Percentiles rank a stretch among this genome's conserved stretches.
Evolutionary conservation across 2,888 invertebrate genomes (phyloP).

Genomic region (Stegana nigrithorax): DNA sequence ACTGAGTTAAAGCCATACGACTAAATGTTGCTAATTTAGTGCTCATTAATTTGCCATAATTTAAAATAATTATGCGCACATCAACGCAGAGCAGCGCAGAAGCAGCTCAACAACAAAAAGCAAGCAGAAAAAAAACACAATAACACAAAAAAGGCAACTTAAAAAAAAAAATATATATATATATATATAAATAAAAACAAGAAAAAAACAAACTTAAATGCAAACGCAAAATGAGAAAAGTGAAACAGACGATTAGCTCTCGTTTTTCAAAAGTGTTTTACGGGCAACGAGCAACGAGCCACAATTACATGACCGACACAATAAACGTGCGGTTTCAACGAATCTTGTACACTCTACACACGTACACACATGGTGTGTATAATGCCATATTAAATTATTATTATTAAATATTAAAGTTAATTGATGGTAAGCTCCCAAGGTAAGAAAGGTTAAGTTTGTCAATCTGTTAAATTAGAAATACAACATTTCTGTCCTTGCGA

Average conservation of each 20-base stretch:
- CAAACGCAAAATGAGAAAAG: too few species aligned
- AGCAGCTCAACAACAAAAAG: not conserved
- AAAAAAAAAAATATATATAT: constrained; percentile 16
- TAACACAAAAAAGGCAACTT: constrained; percentile 37
- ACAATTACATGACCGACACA: constrained; percentile 5
- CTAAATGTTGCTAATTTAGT: constrained; percentile 58
- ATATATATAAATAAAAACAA: constrained; percentile 26
- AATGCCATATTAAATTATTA: too few species aligned
- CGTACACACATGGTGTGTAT: too few species aligned
- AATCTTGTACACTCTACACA: too few species aligned
- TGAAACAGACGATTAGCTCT: constrained; percentile 59
- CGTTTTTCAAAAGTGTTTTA: constrained; percentile 53
- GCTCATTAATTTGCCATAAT: constrained; percentile 54
- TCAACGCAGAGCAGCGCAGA: not conserved
- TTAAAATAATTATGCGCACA: constrained; percentile 44
- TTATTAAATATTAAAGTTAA: too few species aligned
- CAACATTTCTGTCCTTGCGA: too few species aligned
- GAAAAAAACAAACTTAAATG: constrained; percentile 45
- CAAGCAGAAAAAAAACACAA: too few species aligned
- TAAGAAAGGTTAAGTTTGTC: too few species aligned
- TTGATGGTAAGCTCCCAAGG: too few species aligned
- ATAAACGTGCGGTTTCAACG: too few species aligned
- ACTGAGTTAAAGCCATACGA: constrained; percentile 11
- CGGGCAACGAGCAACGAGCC: too few species aligned
- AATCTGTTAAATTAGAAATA: too few species aligned